These are phyloP conservation scores for Danio rerio DNA, from an alignment of 2,113 vertebrate genomes.

Conservation along the genomic window DNA sequence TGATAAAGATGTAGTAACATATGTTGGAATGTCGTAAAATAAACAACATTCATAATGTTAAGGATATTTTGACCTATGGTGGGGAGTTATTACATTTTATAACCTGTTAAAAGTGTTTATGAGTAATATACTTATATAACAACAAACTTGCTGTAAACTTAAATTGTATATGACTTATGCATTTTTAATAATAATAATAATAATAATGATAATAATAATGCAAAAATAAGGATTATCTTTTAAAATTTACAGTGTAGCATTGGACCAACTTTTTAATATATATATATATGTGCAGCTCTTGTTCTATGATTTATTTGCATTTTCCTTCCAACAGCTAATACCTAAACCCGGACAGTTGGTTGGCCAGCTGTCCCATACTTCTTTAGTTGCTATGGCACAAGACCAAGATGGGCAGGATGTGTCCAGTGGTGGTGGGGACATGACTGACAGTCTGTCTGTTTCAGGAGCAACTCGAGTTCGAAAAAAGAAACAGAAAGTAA, in stretches of 20 bases:
- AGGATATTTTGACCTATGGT: too few relatives aligned
- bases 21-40: too few relatives aligned
- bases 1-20: too few relatives aligned
- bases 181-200: not conserved
- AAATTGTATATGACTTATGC: too few relatives aligned
- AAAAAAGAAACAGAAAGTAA: slow-evolving; percentile 83
- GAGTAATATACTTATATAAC: too few relatives aligned
- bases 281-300: not conserved
- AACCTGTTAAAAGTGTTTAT: too few relatives aligned
- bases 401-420: slow-evolving; percentile 77
- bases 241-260: not conserved
- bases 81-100: too few relatives aligned
- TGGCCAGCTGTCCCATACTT: slow-evolving; percentile 60
- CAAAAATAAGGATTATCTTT: not conserved
- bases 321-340: slow-evolving; percentile 73
- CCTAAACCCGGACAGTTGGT: slow-evolving; percentile 70
- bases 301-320: not conserved
- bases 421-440: slow-evolving; percentile 84
- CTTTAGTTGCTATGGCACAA: slow-evolving; percentile 57
- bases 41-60: too few relatives aligned
- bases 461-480: slow-evolving; percentile 54
- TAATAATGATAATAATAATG: not conserved
- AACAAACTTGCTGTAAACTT: too few relatives aligned
- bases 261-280: not conserved
- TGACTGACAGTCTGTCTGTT: slow-evolving; percentile 86